phyloP scores from a whole-genome alignment of 2,797 vertebrate species.

The Acanthis flammea region DNA sequence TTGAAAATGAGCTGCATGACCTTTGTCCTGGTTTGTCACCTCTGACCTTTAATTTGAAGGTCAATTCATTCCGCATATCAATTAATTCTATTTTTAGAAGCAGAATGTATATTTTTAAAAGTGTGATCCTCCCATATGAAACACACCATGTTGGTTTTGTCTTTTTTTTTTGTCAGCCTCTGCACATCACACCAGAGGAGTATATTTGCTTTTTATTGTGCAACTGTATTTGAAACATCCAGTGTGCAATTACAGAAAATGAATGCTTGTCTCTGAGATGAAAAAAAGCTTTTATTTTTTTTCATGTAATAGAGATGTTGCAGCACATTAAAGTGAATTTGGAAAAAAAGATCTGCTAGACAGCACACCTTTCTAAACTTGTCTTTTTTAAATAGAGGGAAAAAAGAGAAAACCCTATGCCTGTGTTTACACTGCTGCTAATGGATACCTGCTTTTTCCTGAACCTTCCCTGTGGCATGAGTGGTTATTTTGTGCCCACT shows the following conservation, averaged over 20 bases:
- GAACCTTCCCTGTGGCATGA: neutral
- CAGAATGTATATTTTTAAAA: conserved; percentile 49
- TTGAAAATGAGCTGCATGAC: conserved; percentile 78
- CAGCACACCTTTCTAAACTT: neutral
- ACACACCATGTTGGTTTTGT: neutral
- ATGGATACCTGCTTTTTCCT: neutral
- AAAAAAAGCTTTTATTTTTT: neutral
- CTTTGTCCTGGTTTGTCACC: conserved; percentile 77
- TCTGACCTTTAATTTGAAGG: conserved; percentile 81
- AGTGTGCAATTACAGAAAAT: neutral
- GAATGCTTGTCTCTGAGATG: neutral
- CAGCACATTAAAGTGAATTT: neutral
- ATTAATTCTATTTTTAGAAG: conserved; percentile 76
- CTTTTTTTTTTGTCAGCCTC: neutral
- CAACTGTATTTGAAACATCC: neutral
- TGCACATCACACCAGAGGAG: neutral
- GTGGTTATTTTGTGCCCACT: neutral
- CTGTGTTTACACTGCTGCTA: neutral
- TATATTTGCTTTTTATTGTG: neutral
- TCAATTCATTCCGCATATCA: conserved; percentile 66
- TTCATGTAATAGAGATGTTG: neutral
- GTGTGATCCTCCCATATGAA: neutral
- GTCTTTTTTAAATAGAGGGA: neutral
- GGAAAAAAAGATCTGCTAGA: neutral
- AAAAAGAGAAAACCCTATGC: neutral